Conservation (phyloP, 2,797 vertebrate genomes). For the Sebastolobus alascanus region DNA sequence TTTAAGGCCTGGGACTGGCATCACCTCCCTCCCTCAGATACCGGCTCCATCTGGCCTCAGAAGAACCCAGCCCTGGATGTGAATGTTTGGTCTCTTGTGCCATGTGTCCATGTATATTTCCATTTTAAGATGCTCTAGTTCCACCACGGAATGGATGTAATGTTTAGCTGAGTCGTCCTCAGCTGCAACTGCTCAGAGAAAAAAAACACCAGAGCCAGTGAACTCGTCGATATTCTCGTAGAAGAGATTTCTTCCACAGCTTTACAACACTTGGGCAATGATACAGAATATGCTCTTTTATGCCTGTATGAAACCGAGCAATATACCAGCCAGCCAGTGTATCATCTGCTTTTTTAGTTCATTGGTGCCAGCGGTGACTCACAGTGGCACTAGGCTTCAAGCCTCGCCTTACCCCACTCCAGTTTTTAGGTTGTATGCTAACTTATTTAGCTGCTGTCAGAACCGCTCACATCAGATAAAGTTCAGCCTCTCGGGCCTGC, state of each 20-base stretch:
- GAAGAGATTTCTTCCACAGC: not conserved
- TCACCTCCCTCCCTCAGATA: not conserved
- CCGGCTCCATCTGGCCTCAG: not conserved
- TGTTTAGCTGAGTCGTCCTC: not conserved
- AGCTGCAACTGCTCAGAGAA: not conserved
- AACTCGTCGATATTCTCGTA: not conserved
- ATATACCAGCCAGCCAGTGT: constrained; percentile 4
- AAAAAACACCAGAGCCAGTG: not conserved
- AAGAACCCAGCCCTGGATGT: constrained; percentile 19
- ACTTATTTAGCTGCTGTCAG: constrained; percentile 72
- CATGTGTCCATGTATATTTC: not conserved
- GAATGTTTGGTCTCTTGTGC: not conserved
- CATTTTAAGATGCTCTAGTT: constrained; percentile 3
- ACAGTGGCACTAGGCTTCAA: constrained; percentile 20
- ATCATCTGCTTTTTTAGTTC: constrained; percentile 21
- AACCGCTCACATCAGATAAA: constrained; percentile 65
- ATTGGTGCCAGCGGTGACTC: constrained; percentile 18
- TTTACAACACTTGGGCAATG: not conserved
- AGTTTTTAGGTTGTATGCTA: constrained; percentile 52
- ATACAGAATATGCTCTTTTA: not conserved
- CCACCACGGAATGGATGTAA: not conserved
- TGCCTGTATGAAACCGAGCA: not conserved
- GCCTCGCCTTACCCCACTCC: not conserved
- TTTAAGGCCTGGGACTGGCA: not conserved
- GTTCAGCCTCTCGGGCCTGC: constrained; percentile 66